Evolutionary conservation across 2,113 vertebrate genomes (phyloP).

Genomic region (Asarcornis scutulata): DNA sequence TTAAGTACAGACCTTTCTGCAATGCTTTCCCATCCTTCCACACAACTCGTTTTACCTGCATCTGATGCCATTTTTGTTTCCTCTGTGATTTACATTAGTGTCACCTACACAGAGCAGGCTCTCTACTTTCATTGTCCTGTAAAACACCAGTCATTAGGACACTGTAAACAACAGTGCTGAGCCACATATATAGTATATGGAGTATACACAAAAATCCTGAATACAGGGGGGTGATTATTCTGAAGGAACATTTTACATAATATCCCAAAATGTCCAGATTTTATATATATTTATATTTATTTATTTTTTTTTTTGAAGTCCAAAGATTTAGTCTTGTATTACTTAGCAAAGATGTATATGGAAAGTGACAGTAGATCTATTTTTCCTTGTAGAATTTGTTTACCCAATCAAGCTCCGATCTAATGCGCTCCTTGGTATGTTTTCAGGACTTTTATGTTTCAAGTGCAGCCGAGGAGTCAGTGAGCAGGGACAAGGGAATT

Average conservation of each 20-base stretch:
- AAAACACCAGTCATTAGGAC: not conserved
- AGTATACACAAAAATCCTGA: not conserved
- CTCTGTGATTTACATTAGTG: not conserved
- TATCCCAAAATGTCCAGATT: not conserved
- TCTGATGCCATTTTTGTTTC: not conserved
- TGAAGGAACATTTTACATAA: not conserved
- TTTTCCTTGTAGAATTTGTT: not conserved
- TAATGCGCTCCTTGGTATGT: not conserved
- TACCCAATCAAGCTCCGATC: not conserved
- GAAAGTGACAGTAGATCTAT: not conserved
- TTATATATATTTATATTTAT: too few relatives aligned
- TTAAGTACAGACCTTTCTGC: not conserved
- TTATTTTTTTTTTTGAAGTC: not conserved
- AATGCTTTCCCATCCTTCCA: not conserved
- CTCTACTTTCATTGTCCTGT: not conserved
- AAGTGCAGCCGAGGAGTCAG: not conserved
- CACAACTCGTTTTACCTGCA: not conserved
- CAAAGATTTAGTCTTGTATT: not conserved
- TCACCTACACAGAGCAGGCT: not conserved
- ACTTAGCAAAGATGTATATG: not conserved
- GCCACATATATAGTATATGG: not conserved
- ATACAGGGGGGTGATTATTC: not conserved
- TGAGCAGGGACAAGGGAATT: not conserved
- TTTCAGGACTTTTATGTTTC: not conserved
- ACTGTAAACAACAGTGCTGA: not conserved